phyloP scores from a whole-genome alignment of 2,888 invertebrate genomes.

The Dynastes grantii region DNA sequence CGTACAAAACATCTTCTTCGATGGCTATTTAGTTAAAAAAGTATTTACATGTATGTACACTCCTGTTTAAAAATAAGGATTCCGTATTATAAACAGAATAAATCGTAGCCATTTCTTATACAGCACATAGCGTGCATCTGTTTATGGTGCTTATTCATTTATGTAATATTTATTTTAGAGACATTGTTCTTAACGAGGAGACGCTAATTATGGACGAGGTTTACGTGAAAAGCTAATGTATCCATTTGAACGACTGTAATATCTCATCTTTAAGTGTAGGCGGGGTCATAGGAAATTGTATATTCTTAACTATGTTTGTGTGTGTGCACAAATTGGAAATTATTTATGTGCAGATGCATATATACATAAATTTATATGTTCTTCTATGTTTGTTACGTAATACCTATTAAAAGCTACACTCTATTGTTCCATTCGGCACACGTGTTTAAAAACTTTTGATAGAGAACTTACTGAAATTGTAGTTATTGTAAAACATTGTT shows the following conservation, averaged over 20 bases:
- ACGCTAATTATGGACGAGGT: conserved; percentile 11
- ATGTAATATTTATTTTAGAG: conserved; percentile 17
- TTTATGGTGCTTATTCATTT: not conserved
- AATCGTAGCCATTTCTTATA: not conserved
- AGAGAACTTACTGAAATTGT: no score
- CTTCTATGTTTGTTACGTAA: not conserved
- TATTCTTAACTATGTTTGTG: not conserved
- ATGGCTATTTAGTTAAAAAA: not conserved
- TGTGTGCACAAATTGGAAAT: not conserved
- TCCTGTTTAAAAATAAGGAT: not conserved
- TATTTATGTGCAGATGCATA: not conserved
- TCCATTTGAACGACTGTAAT: conserved; percentile 10
- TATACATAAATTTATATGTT: conserved; percentile 10
- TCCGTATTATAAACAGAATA: conserved; percentile 1
- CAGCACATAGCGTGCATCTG: not conserved
- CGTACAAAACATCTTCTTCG: conserved; percentile 6
- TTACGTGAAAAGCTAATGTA: conserved; percentile 4
- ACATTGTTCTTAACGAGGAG: conserved; percentile 24
- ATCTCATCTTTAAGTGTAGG: conserved; percentile 9
- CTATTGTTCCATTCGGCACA: not conserved
- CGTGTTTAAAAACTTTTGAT: no score
- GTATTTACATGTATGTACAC: not conserved
- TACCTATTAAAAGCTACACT: not conserved
- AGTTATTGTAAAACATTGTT: no score
- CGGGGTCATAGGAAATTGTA: not conserved